Base-by-base conservation (phyloP, 2,888 invertebrate species). In the Netelia inedita region DNA sequence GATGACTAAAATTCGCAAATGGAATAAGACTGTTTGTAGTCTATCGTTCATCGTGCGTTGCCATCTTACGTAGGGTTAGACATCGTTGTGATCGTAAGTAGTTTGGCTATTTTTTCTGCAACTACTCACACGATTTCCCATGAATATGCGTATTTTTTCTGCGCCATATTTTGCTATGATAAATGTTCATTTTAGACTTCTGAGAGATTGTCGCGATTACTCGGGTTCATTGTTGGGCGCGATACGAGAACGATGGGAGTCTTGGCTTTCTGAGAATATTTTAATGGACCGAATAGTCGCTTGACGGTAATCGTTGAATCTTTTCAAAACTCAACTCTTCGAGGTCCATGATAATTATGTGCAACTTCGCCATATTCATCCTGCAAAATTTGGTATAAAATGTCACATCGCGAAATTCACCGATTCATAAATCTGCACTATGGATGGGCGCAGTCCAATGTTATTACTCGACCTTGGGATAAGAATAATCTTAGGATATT, bases 1-100 rank as follows among this genome's bases (percentile, higher is more conserved):
- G 65, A 53, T 72, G 23, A 61, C 63, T 21, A 65, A 79, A 71
- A 71, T 79, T 71, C 46, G 35, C 59, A 71, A 23, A 14, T 28
- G 55, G 19, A 79, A 63, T 69, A 14, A 57, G 10, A 55, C 46
- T 72, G 2, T 63, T 10, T 35, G 72, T 35, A 35, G 35, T 35
- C 35, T 35, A 8, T 35, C 35, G 57, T 35, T 57, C 6, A 43
- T 73, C 46, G 43, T 46, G 21, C 5, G 23, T 43, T n/a, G 11
- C 1, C 23, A 28, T 46, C 61, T 46, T 11, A 46, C 23, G 61
- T 61, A 73, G 53, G 53, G 53, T 53, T 53, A 50, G n/a, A 50
- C 50, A 50, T 50, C n/a, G 50, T 50, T 11, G 5, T 35, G 35
- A 35, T 35, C 35, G 35, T 35, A 50, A 50, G 14, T 50, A 14